Percentiles rank a stretch among this genome's conserved stretches.
Evolutionary conservation across 2,888 invertebrate species (phyloP).

Genomic region (Acanthococcus lagerstroemiae): DNA sequence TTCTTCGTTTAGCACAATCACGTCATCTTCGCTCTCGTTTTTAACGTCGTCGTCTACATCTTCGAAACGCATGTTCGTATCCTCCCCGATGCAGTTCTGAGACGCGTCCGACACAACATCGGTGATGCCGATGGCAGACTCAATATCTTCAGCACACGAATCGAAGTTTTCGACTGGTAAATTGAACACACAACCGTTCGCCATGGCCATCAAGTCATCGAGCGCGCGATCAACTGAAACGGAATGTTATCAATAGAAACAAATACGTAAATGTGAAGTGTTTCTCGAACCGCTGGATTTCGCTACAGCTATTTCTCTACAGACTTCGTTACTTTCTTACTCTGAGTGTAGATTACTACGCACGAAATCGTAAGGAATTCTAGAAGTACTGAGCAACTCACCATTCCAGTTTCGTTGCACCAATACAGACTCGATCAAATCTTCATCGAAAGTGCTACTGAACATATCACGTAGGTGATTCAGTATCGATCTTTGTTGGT

Average conservation of each 20-base stretch:
- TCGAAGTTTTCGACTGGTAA: conserved; percentile 11
- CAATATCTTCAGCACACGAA: neutral
- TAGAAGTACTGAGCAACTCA: too few species aligned
- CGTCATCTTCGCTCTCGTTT: conserved; percentile 17
- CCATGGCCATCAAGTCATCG: conserved; percentile 17
- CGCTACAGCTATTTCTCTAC: too few species aligned
- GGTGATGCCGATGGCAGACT: neutral
- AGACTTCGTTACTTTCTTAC: too few species aligned
- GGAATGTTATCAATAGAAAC: neutral
- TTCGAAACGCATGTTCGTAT: neutral
- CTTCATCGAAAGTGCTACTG: conserved; percentile 38
- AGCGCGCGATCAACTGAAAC: conserved; percentile 14
- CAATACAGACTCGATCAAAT: conserved; percentile 39
- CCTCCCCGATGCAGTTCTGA: neutral
- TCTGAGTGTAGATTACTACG: too few species aligned
- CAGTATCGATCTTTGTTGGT: conserved; percentile 18
- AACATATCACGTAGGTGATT: conserved; percentile 39
- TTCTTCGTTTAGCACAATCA: conserved; percentile 19
- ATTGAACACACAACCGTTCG: conserved; percentile 2
- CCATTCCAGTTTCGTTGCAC: conserved; percentile 39
- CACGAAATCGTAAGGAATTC: too few species aligned
- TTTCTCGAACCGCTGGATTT: too few species aligned
- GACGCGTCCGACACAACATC: neutral
- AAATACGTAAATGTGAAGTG: neutral
- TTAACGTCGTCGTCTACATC: neutral